These are phyloP conservation scores for Dryobota labecula DNA, from an alignment of 2,888 invertebrate species.

Conservation along the genomic window DNA sequence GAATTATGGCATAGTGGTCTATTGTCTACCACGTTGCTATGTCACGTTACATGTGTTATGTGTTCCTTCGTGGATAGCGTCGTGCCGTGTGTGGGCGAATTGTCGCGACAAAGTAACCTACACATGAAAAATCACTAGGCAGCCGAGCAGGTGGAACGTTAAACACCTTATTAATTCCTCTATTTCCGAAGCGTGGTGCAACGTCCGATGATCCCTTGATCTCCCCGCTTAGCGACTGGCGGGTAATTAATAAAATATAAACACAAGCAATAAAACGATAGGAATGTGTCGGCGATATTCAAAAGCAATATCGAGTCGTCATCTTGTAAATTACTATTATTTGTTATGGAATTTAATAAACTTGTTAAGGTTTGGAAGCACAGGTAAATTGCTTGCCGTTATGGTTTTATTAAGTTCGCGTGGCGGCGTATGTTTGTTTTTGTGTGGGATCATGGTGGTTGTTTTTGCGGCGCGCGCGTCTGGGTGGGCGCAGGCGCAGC, in stretches of 20 bases:
- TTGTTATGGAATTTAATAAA: constrained; percentile 90
- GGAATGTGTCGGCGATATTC: constrained; percentile 87
- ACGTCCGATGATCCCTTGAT: constrained; percentile 67
- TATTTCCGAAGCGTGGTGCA: constrained; percentile 59
- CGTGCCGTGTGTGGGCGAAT: constrained; percentile 77
- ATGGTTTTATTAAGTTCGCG: constrained; percentile 89
- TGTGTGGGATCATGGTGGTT: constrained; percentile 84
- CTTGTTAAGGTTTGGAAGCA: constrained; percentile 89
- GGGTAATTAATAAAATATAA: constrained; percentile 86
- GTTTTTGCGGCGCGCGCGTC: constrained; percentile 82
- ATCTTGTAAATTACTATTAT: constrained; percentile 89
- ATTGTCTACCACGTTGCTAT: constrained; percentile 84
- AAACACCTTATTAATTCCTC: constrained; percentile 61
- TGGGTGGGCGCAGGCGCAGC: constrained; percentile 85
- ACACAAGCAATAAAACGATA: constrained; percentile 84
- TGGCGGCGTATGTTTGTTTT: constrained; percentile 89
- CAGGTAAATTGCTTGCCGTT: constrained; percentile 86
- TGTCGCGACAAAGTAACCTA: constrained; percentile 66
- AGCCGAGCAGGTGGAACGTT: constrained; percentile 53
- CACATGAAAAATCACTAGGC: constrained; percentile 45
- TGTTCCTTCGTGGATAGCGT: constrained; percentile 71
- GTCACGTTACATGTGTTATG: constrained; percentile 80
- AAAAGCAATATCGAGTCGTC: constrained; percentile 86
- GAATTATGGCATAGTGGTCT: constrained; percentile 78
- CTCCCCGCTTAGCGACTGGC: constrained; percentile 68